phyloP scores from a whole-genome alignment of 2,888 invertebrate genomes.

The Ligdia adustata region DNA sequence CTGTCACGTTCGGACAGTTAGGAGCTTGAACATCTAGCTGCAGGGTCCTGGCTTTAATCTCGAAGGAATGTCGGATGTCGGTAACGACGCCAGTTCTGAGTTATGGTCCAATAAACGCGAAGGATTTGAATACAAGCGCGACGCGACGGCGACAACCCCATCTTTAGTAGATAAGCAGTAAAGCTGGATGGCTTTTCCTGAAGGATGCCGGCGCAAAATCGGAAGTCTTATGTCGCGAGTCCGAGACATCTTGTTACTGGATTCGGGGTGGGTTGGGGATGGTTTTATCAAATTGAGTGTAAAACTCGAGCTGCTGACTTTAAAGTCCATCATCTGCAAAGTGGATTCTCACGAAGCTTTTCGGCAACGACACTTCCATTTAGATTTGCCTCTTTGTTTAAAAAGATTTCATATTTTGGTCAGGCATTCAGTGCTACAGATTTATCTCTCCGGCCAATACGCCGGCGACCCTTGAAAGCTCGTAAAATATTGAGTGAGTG shows the following conservation, averaged over 20 bases:
- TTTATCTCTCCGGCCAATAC: conserved; percentile 5
- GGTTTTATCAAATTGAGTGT: conserved; percentile 20
- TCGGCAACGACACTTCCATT: background rate
- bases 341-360: background rate
- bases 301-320: conserved; percentile 15
- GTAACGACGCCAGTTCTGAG: conserved; percentile 64
- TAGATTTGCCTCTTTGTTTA: background rate
- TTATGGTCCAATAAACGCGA: conserved; percentile 74
- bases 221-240: conserved; percentile 17
- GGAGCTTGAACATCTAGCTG: conserved; percentile 47
- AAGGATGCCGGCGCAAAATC: conserved; percentile 29
- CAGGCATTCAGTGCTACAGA: conserved; percentile 1
- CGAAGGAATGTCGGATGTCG: conserved; percentile 65
- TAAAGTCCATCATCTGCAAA: conserved; percentile 9
- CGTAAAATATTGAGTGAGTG: conserved; percentile 26
- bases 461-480: conserved; percentile 6
- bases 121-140: conserved; percentile 67
- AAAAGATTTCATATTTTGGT: background rate
- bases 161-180: conserved; percentile 45
- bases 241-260: conserved; percentile 29
- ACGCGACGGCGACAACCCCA: conserved; percentile 57
- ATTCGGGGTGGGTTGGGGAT: conserved; percentile 18
- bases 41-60: conserved; percentile 68
- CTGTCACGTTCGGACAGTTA: conserved; percentile 63
- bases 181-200: conserved; percentile 42